Evolutionary conservation across 2,797 vertebrate genomes (phyloP).

Genomic region (Intellagama lesueurii): DNA sequence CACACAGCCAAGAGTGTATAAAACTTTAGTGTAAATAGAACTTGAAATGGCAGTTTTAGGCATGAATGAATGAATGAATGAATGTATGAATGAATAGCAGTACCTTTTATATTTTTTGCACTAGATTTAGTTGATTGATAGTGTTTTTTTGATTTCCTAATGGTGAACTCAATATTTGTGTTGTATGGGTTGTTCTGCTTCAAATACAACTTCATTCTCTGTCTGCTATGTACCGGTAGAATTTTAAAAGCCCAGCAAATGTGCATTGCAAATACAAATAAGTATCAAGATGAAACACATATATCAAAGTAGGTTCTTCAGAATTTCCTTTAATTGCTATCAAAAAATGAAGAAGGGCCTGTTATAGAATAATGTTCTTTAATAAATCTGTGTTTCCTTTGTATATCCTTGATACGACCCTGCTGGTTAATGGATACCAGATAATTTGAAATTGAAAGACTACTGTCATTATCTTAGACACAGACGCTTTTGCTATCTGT

Average conservation of each 20-base stretch:
- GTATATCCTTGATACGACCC: slow-evolving; percentile 35
- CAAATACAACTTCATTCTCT: not conserved
- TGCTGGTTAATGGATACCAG: slow-evolving; percentile 31
- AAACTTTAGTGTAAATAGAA: not conserved
- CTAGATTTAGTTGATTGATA: not conserved
- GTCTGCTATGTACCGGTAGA: not conserved
- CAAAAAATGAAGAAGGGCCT: slow-evolving; percentile 37
- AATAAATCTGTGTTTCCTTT: slow-evolving; percentile 45
- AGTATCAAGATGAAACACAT: slow-evolving; percentile 23
- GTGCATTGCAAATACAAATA: not conserved
- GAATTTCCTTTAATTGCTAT: slow-evolving; percentile 14
- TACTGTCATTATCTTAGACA: slow-evolving; percentile 21
- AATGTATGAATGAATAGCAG: not conserved
- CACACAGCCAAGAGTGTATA: not conserved
- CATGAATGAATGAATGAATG: not conserved
- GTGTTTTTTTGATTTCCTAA: not conserved
- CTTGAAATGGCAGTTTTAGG: not conserved
- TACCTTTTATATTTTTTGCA: not conserved
- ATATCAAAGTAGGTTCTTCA: not conserved
- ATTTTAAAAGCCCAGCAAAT: slow-evolving; percentile 1
- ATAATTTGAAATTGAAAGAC: slow-evolving; percentile 55
- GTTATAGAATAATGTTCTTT: slow-evolving; percentile 1
- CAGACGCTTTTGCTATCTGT: slow-evolving; percentile 38
- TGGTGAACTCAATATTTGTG: not conserved
- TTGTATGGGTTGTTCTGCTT: not conserved